Percentiles rank a stretch among this genome's conserved stretches.
phyloP scores from a whole-genome alignment of 1,140 invertebrate species.

The Mactra quadrangularis region DNA sequence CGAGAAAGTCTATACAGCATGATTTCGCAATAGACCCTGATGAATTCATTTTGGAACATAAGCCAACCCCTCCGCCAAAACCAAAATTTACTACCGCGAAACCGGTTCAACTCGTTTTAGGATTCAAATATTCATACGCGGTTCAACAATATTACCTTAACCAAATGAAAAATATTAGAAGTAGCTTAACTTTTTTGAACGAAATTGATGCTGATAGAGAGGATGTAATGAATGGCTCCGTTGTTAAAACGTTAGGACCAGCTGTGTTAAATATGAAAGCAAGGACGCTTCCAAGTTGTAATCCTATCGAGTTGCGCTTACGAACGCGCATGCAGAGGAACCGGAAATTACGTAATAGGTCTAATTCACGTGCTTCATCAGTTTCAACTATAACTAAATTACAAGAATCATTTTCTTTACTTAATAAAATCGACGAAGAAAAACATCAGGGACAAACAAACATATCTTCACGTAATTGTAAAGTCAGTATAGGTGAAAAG shows the following conservation, averaged over 20 bases:
- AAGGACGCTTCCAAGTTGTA: slow-evolving; percentile 49
- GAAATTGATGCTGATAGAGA: slow-evolving; percentile 13
- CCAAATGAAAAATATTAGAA: not conserved
- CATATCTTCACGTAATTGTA: not conserved
- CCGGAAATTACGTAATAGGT: not conserved
- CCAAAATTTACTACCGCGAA: slow-evolving; percentile 19
- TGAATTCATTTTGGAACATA: not conserved
- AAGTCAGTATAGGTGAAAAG: not conserved
- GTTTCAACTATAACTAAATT: slow-evolving; percentile 11
- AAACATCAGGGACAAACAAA: not conserved
- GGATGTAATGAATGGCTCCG: slow-evolving; percentile 40
- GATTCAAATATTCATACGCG: slow-evolving; percentile 50
- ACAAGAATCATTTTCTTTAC: not conserved
- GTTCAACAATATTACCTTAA: slow-evolving; percentile 48
- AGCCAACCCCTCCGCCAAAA: slow-evolving; percentile 7
- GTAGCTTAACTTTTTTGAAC: not conserved
- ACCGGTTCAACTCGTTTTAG: slow-evolving; percentile 30
- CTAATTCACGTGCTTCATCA: not conserved
- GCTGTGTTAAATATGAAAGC: slow-evolving; percentile 29
- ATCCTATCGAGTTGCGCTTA: slow-evolving; percentile 48
- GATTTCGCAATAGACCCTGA: slow-evolving; percentile 6
- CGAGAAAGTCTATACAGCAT: slow-evolving; percentile 12
- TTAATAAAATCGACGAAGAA: slow-evolving; percentile 14
- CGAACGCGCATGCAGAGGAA: slow-evolving; percentile 30
- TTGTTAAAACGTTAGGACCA: slow-evolving; percentile 42